Conservation (phyloP, 1,140 invertebrate genomes). For the Babylonia areolata region DNA sequence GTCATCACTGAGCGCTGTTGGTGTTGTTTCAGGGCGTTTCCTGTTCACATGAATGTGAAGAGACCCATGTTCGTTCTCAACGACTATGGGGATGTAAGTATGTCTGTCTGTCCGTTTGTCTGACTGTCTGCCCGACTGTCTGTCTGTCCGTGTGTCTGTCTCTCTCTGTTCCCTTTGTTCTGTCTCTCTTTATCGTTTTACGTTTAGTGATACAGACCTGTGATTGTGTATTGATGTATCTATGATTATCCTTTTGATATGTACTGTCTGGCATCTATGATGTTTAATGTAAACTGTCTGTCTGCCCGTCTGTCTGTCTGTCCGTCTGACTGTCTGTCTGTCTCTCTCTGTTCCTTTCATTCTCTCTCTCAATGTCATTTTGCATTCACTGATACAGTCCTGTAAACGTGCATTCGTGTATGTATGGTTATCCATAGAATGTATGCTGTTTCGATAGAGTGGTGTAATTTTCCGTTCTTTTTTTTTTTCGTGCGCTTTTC, state of each 20-base stretch:
- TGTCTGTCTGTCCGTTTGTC: not conserved
- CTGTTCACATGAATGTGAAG: constrained; percentile 17
- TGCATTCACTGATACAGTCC: too few species aligned
- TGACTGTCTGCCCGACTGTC: not conserved
- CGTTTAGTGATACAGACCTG: too few species aligned
- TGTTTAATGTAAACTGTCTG: not conserved
- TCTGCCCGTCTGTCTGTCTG: not conserved
- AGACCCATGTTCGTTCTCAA: not conserved
- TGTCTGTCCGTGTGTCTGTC: not conserved
- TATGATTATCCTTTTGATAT: not conserved
- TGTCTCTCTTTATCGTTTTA: not conserved
- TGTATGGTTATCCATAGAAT: too few species aligned
- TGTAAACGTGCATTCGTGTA: too few species aligned
- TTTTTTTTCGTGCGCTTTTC: too few species aligned
- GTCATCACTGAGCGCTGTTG: too few species aligned
- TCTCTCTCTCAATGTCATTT: too few species aligned
- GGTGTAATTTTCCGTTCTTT: too few species aligned
- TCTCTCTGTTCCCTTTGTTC: not conserved
- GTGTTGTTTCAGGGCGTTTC: not conserved
- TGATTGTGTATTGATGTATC: not conserved
- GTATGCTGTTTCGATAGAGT: too few species aligned
- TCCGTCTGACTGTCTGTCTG: not conserved
- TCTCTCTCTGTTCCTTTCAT: too few species aligned
- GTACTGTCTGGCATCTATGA: not conserved
- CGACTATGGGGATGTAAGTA: constrained; percentile 4